Evolutionary conservation across 2,888 invertebrate species (phyloP), one percentile per base, ranked within the genome.

Genomic region (Tetragonisca angustula): DNA sequence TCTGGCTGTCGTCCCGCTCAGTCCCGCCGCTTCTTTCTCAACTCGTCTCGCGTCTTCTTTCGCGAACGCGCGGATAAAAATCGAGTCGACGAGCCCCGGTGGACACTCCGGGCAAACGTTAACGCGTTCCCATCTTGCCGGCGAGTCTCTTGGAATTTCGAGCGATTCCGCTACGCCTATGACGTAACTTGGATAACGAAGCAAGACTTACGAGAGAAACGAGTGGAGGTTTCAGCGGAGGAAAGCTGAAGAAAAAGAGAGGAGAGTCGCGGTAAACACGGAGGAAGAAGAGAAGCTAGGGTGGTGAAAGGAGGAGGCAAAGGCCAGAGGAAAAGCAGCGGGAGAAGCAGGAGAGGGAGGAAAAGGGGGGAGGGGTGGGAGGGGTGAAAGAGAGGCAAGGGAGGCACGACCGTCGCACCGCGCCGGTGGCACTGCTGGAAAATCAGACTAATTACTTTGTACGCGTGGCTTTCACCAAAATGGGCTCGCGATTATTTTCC

Each of bases 391-490:
- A 24, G 72, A 62, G 15, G 50, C 17, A 54, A 65, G 74, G 65
- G 70, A 74, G 69, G 67, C 9, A 50, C 27, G 68, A 49, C 52
- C 65, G 79, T 73, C 19, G 52, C 52, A 19, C 43, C 43, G 52
- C 52, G 17, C 17, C 76, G 54, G 76, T 84, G 78, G 83, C 83
- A 78, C 73, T 83, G 82, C 75, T 83, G 87, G 88, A 85, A 90
- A 91, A 91, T 91, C 88, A 85, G 84, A 87, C 88, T 90, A 90
- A 91, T 91, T 91, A 88, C 89, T 91, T 87, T 88, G 91, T 89
- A 90, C 87, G 84, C 84, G 87, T 82, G 79, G 89, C 89, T 89
- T 89, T 89, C 89, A 89, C 89, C 88, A 64, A 88, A 89, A 89
- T 87, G 89, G 88, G 87, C 86, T 87, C 75, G 88, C 88, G 90